These are phyloP conservation scores for Drymodes brunneopygia DNA, from an alignment of 2,113 vertebrate genomes.

Conservation along the genomic window DNA sequence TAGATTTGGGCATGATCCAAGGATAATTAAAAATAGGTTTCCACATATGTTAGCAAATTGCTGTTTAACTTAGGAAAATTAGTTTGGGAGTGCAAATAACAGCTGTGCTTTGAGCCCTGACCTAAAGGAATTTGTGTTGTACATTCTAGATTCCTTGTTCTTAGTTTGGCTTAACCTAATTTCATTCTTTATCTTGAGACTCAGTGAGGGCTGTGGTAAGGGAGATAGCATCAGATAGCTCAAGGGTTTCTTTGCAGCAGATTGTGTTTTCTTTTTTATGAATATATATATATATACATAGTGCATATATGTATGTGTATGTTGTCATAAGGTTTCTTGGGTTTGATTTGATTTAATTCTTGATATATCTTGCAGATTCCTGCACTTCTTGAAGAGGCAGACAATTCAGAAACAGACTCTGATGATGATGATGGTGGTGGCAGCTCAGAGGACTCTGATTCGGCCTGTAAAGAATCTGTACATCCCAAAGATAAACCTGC, in stretches of 20 bases:
- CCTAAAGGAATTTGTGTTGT: background rate
- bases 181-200: background rate
- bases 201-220: background rate
- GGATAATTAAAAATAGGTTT: conserved; percentile 16
- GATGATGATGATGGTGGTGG: conserved; percentile 23
- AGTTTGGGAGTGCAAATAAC: background rate
- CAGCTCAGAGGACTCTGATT: conserved; percentile 60
- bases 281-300: background rate
- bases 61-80: background rate
- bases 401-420: conserved; percentile 18
- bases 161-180: background rate
- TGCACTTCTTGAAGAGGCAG: conserved; percentile 80
- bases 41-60: background rate
- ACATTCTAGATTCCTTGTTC: background rate
- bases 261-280: background rate
- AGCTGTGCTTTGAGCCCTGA: background rate
- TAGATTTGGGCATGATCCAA: background rate
- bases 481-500: conserved; percentile 52
- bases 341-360: background rate
- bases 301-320: background rate
- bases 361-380: conserved; percentile 79
- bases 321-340: background rate
- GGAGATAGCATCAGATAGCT: background rate
- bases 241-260: background rate
- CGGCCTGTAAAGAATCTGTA: conserved; percentile 46